Evolutionary conservation across 2,797 vertebrate species (phyloP), one percentile per base, ranked within the genome.

Genomic region (Sylvilagus floridanus): DNA sequence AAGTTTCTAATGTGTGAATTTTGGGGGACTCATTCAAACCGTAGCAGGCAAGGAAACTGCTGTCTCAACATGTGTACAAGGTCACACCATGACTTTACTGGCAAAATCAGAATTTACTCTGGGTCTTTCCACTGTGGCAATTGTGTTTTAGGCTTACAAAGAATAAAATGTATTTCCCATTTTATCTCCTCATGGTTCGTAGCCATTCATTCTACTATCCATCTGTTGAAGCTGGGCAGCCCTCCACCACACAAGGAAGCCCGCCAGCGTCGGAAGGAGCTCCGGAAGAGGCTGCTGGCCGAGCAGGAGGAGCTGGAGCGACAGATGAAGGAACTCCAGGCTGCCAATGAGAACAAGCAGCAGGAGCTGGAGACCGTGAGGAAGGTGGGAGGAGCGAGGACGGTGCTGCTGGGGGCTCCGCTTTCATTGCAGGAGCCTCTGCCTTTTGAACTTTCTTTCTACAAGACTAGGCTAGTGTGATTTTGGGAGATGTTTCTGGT

Each of bases 261-360:
- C 0, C 98, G 99, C 0, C 98, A 99, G 96, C 99, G 99, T 72
- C 98, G 99, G 0, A 98, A 99, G 28, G 99, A 99, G 24, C 92
- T 99, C 52, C 98, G 99, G 0, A 98, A 98, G 98, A 99, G 98
- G 97, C 98, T 99, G 95, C 98, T 99, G 97, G 99, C 98, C 0
- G 99, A 99, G 91, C 99, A 99, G 94, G 99, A 99, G 94, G 99
- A 99, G 97, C 98, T 99, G 98, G 99, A 99, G 97, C 97, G 98
- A 85, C 99, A 99, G 97, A 99, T 99, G 99, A 99, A 97, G 79
- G 99, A 99, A 62, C 99, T 99, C 88, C 99, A 99, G 97, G 97
- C 96, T 0, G 99, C 99, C 90, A 99, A 99, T 0, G 99, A 99
- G 97, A 99, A 98, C 97, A 99, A 99, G 88, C 99, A 99, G 96